Base-by-base conservation (phyloP, 2,797 vertebrate genomes). In the Sparus aurata region DNA sequence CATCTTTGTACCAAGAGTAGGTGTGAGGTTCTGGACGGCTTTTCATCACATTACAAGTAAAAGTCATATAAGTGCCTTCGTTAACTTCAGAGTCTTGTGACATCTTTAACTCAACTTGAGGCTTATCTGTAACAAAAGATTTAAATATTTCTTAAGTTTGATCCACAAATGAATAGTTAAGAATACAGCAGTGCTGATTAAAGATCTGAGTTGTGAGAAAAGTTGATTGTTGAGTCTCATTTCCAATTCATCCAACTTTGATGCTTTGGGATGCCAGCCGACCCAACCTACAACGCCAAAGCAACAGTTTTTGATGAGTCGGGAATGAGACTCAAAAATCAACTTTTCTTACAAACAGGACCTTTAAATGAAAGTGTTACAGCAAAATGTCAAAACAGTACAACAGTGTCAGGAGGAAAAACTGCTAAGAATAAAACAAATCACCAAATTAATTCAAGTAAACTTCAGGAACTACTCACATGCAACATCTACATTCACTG, bases 111-210 rank as follows among this genome's bases (percentile, higher is more conserved):
- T 25, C 6, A 66, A 94, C 90, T 10, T 0, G 2, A 4, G 95
- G 95, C 1, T 0, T 3, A 86, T 92, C 95, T 95, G 80, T 83
- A 84, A 91, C 23, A 83, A 15, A 82, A 52, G 1, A 58, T 22
- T 15, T 62, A 0, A 38, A 12, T 8, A 15, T 58, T 49, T 22
- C 0, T 13, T 71, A n/a, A 30, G 1, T 1, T 5, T 55, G 2
- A 77, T 52, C 63, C 17, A 64, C 5, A 69, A 13, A 34, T 25
- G 23, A 72, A 25, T 3, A 7, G 34, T 34, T 9, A 25, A 30
- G 2, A 50, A 53, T 3, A 12, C 5, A 17, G 3, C 6, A 18
- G 0, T 27, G 10, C 15, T 34, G 8, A 9, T 34, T 34, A 34
- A 34, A 9, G 8, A 34, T 34, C 34, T 1, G 34, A 34, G 34